These are phyloP conservation scores for Zaprionus davidi DNA, from an alignment of 1,140 invertebrate species.

Conservation along the genomic window DNA sequence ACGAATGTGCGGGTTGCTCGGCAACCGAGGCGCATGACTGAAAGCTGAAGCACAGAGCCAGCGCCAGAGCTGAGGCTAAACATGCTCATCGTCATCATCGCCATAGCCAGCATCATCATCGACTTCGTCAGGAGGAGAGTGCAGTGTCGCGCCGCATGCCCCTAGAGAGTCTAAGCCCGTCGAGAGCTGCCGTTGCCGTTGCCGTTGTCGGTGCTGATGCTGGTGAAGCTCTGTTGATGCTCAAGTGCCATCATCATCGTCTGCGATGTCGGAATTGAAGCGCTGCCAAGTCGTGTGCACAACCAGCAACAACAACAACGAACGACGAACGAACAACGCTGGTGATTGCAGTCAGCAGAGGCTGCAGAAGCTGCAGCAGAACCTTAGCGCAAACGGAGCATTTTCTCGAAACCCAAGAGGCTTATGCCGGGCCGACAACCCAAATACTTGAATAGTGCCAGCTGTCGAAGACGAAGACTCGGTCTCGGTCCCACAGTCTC, in stretches of 20 bases:
- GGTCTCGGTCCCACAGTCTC: not conserved
- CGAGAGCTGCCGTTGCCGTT: constrained; percentile 40
- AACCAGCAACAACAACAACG: not conserved
- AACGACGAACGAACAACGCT: too few relatives aligned
- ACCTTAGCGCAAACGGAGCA: constrained; percentile 7
- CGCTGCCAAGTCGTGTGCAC: constrained; percentile 51
- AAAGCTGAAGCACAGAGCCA: constrained; percentile 43
- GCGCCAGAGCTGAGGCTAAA: not conserved
- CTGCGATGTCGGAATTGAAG: constrained; percentile 60
- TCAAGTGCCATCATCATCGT: constrained; percentile 73
- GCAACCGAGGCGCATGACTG: constrained; percentile 62
- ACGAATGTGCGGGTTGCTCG: constrained; percentile 47
- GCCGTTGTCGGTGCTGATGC: not conserved
- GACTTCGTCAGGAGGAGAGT: constrained; percentile 13
- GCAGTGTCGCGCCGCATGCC: constrained; percentile 19
- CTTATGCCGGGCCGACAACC: constrained; percentile 69
- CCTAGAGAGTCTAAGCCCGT: constrained; percentile 62
- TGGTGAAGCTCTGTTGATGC: constrained; percentile 33
- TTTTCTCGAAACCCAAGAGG: constrained; percentile 60
- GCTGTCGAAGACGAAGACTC: constrained; percentile 15
- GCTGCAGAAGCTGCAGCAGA: constrained; percentile 1
- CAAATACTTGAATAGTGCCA: constrained; percentile 62
- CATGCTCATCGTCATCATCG: constrained; percentile 35
- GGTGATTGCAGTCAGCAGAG: not conserved
- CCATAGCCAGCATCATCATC: constrained; percentile 10